These are phyloP conservation scores for Artemia franciscana DNA, from an alignment of 1,140 invertebrate species.

Conservation along the genomic window DNA sequence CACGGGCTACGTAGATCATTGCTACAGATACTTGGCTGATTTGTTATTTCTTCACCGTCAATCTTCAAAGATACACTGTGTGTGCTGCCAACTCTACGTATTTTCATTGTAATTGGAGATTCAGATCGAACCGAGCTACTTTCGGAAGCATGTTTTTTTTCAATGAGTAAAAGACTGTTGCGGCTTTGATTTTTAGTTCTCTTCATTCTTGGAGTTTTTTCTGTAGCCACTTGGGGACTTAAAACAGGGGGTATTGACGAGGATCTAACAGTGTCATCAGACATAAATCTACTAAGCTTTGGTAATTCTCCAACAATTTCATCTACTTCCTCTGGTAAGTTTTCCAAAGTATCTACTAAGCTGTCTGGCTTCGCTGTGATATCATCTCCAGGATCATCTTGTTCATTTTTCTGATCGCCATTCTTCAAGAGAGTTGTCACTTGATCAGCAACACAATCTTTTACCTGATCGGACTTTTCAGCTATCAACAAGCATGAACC, in stretches of 20 bases:
- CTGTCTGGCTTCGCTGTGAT: no score
- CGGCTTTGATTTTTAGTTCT: not conserved
- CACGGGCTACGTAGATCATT: not conserved
- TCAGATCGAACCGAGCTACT: not conserved
- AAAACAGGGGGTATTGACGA: not conserved
- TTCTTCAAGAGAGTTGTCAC: no score
- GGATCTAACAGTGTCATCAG: not conserved
- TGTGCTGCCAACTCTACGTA: not conserved
- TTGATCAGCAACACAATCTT: no score
- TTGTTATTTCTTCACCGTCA: not conserved
- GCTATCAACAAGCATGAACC: no score
- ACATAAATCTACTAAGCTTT: not conserved
- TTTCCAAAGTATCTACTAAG: no score
- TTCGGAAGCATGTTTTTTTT: no score
- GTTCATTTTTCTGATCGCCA: no score
- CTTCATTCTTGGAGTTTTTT: not conserved
- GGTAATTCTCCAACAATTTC: not conserved
- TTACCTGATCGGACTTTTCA: no score
- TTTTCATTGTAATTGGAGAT: not conserved
- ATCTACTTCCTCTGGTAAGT: no score
- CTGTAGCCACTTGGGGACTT: not conserved
- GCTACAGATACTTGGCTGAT: not conserved
- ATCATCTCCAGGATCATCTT: no score
- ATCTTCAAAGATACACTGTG: not conserved
- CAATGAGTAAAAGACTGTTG: not conserved